phyloP scores from a whole-genome alignment of 2,113 vertebrate genomes.

The Cyrtonyx montezumae region DNA sequence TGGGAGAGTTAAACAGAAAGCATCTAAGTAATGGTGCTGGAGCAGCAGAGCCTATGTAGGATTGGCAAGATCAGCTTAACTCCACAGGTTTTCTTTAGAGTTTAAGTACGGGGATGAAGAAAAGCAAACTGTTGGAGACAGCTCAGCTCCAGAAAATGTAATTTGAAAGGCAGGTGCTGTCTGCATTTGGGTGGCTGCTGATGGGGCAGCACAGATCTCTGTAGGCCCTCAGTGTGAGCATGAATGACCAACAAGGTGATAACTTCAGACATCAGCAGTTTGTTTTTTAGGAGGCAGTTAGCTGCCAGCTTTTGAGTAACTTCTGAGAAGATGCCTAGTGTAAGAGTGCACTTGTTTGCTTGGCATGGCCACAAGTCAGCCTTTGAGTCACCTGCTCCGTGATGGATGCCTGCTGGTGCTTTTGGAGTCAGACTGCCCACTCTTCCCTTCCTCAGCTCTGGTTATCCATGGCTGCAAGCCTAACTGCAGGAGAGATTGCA shows the following conservation, averaged over 20 bases:
- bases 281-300: neutral
- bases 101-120: neutral
- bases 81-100: neutral
- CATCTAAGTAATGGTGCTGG: fast-evolving
- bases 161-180: fast-evolving
- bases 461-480: neutral
- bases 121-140: neutral
- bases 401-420: neutral
- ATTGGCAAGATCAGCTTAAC: neutral
- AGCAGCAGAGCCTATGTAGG: neutral
- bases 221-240: neutral
- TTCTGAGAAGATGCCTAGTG: neutral
- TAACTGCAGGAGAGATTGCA: fast-evolving
- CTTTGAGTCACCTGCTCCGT: neutral
- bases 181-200: neutral
- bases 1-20: neutral
- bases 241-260: neutral
- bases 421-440: neutral
- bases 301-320: neutral
- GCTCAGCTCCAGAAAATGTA: fast-evolving
- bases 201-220: neutral
- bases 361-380: neutral
- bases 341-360: neutral
- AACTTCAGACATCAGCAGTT: neutral
- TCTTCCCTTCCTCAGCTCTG: neutral